Percentiles rank a stretch among this genome's conserved stretches.
These are phyloP conservation scores for Cephus pygmeus DNA, from an alignment of 2,888 invertebrate species.

Conservation along the genomic window DNA sequence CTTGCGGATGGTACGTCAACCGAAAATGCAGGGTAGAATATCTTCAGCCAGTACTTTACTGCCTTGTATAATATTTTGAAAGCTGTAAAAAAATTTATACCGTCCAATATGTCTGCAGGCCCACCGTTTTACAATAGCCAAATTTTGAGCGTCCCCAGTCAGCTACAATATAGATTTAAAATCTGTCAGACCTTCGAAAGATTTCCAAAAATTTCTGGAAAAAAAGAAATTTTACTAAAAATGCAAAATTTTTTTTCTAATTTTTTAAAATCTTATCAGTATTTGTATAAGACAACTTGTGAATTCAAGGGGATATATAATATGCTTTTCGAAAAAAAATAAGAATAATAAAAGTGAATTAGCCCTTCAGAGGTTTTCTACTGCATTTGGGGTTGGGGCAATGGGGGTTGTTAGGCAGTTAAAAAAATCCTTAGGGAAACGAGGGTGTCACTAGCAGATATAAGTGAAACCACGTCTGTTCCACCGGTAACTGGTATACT, in stretches of 20 bases:
- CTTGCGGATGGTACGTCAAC: neutral
- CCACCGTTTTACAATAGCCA: neutral
- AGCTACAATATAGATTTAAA: neutral
- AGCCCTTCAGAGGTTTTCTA: slow-evolving; percentile 3
- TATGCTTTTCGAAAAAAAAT: neutral
- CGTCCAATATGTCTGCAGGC: neutral
- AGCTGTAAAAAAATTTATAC: slow-evolving; percentile 26
- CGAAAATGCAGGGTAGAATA: neutral
- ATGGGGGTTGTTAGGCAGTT: slow-evolving; percentile 4
- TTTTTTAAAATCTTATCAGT: neutral
- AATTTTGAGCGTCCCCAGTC: neutral
- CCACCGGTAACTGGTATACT: neutral
- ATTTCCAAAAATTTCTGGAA: neutral
- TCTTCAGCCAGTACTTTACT: neutral
- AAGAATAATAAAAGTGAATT: neutral
- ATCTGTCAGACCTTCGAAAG: neutral
- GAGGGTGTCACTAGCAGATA: neutral
- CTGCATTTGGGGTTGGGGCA: neutral
- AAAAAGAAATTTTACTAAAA: too few species aligned
- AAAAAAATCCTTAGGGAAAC: neutral
- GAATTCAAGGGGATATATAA: neutral
- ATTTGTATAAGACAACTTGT: neutral
- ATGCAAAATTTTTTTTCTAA: too few species aligned
- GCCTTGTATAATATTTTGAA: slow-evolving; percentile 12
- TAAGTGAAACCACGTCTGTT: neutral